A percentile compares a stretch with the other conserved stretches of the same genome.
These are phyloP conservation scores for Sympetrum striolatum DNA, from an alignment of 2,888 invertebrate species.

Conservation along the genomic window DNA sequence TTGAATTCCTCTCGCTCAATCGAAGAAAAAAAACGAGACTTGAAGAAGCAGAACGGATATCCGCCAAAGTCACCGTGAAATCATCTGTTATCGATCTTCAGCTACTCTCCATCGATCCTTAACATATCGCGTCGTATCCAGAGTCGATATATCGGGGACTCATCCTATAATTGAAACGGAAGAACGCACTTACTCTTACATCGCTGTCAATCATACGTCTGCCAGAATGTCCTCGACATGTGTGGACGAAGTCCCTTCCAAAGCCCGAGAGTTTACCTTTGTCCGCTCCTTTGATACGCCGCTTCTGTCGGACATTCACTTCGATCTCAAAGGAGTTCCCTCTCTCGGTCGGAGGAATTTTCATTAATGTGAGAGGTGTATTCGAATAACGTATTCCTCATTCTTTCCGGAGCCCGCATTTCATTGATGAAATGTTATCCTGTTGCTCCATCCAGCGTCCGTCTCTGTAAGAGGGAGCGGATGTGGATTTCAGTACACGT, in stretches of 20 bases:
- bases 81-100: too few relatives aligned
- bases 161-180: too few relatives aligned
- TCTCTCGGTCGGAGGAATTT: not conserved
- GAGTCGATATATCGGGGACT: too few relatives aligned
- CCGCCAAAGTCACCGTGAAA: too few relatives aligned
- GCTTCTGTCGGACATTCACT: not conserved
- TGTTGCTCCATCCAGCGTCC: not conserved
- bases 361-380: conserved; percentile 36
- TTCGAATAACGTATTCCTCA: not conserved
- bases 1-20: too few relatives aligned
- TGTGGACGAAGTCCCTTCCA: not conserved
- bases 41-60: too few relatives aligned
- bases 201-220: too few relatives aligned
- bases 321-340: not conserved
- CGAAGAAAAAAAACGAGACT: too few relatives aligned
- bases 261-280: not conserved
- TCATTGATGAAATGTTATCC: conserved; percentile 6
- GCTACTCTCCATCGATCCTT: too few relatives aligned
- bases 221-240: too few relatives aligned
- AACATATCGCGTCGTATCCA: too few relatives aligned
- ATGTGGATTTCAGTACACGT: not conserved
- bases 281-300: not conserved
- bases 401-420: conserved; percentile 15
- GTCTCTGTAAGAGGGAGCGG: not conserved
- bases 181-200: too few relatives aligned